Conservation (phyloP, 2,888 invertebrate genomes). For the Conomelus anceps region DNA sequence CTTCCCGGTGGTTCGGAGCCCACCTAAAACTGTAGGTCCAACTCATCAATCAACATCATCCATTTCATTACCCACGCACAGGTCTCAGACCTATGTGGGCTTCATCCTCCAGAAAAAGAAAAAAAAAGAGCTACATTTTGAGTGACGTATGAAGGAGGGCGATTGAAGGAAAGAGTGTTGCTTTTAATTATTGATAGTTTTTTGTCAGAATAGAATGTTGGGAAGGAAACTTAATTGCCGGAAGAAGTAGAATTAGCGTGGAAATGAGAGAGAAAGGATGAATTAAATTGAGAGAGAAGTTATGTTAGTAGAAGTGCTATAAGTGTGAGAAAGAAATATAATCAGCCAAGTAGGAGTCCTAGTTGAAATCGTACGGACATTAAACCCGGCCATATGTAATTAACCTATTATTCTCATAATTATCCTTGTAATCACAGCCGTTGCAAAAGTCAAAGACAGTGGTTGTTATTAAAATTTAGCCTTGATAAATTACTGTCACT, state of each 20-base stretch:
- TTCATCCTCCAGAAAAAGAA: too few species aligned
- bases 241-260: not conserved
- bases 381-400: not conserved
- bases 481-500: not conserved
- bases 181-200: not conserved
- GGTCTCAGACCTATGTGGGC: too few species aligned
- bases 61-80: too few species aligned
- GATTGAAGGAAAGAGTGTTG: not conserved
- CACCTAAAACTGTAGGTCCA: too few species aligned
- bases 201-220: not conserved
- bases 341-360: not conserved
- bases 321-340: not conserved
- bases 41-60: too few species aligned
- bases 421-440: not conserved
- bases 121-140: not conserved
- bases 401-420: not conserved
- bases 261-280: not conserved
- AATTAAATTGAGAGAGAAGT: not conserved
- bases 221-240: not conserved
- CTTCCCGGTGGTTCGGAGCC: too few species aligned
- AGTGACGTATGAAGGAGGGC: not conserved
- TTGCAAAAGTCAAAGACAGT: not conserved
- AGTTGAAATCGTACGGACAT: not conserved
- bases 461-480: not conserved
- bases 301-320: too few species aligned